Evolutionary conservation across 2,797 vertebrate species (phyloP).

Genomic region (Psittacula derbiana): DNA sequence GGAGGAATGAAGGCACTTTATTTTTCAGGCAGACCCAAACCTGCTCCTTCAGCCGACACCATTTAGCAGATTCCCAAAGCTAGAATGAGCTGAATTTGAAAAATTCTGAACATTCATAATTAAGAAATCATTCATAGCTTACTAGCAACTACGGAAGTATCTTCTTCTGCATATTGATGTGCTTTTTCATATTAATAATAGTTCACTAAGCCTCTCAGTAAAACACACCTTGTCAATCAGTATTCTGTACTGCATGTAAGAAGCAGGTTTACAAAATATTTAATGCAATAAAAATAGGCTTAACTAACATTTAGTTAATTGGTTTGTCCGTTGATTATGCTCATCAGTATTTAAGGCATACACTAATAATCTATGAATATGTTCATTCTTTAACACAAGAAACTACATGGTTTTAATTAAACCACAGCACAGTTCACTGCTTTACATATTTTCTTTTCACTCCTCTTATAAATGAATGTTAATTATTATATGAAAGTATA

Average conservation of each 20-base stretch:
- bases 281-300: neutral
- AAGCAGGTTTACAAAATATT: neutral
- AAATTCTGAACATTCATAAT: neutral
- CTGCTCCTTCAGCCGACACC: neutral
- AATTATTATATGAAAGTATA: conserved; percentile 42
- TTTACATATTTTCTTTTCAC: neutral
- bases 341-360: neutral
- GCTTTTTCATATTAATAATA: neutral
- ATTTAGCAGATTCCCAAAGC: neutral
- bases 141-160: neutral
- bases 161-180: neutral
- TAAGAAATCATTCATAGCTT: neutral
- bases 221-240: neutral
- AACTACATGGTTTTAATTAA: neutral
- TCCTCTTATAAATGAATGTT: neutral
- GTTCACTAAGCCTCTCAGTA: neutral
- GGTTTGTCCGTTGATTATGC: neutral
- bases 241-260: neutral
- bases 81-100: neutral
- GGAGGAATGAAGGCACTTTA: neutral
- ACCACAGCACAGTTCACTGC: neutral
- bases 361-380: neutral
- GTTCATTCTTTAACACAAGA: neutral
- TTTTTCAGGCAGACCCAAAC: neutral
- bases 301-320: neutral